Evolutionary conservation across 92 coral and sea anemone genomes (phyloP), one percentile per base, ranked within the genome.

Genomic region (Desmophyllum pertusum): DNA sequence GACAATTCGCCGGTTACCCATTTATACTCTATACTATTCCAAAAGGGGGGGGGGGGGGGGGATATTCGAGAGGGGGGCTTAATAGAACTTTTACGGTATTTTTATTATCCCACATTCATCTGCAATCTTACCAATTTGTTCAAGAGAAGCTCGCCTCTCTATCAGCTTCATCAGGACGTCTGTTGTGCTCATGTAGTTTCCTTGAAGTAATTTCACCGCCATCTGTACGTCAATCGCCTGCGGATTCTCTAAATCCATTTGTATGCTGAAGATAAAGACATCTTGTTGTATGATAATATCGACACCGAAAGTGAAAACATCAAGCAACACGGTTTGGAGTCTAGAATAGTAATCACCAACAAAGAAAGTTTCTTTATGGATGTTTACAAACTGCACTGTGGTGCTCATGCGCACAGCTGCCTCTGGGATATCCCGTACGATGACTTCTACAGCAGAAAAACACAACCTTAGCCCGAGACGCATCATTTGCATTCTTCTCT

Each of bases 321-420:
- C n/a, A n/a, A n/a, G n/a, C n/a, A 84, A 76, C 17, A 17, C 23
- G 45, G 68, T 37, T 61, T 81, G 55, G 31, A 72, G 84, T 17
- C 52, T 18, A 66, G 75, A 79, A 76, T 94, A 94, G 57, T 89
- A 91, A 68, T 90, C 89, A 6, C 92, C 89, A 33, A 94, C 98
- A 55, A 94, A 87, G 42, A 86, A 46, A 23, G 86, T 90, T 30
- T 80, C 65, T n/a, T 75, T 77, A 59, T 90, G 73, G 55, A 97
- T 87, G 70, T 86, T 87, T 80, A 86, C 51, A 25, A 96, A 88
- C 83, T 94, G 98, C 33, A 96, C 72, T 37, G 95, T 91, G 25
- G 87, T 81, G 79, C 98, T 91, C 50, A 87, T 81, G 70, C 81
- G 73, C 27, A 96, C 91, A 50, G 91, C 91, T 25, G 87, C n/a